Conservation (phyloP, 2,888 invertebrate genomes). For the Clostera curtula region DNA sequence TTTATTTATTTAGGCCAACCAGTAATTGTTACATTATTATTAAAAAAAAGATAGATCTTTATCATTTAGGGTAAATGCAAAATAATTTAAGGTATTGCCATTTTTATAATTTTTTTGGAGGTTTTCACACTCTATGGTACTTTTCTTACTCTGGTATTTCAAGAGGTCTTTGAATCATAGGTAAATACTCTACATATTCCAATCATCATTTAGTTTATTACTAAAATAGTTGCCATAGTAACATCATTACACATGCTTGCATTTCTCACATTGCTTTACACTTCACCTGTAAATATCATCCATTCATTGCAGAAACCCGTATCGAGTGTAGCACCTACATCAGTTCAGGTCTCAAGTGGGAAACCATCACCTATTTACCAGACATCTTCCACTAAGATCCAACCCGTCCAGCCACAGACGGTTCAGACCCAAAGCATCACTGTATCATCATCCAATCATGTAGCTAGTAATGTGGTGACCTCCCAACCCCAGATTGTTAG, state of each 20-base stretch:
- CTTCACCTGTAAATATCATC: slow-evolving; percentile 64
- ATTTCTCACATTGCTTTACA: slow-evolving; percentile 20
- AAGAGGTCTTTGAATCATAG: too few relatives aligned
- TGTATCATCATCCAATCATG: slow-evolving; percentile 50
- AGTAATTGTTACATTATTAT: too few relatives aligned
- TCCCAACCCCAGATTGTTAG: slow-evolving; percentile 71
- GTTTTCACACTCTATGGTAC: too few relatives aligned
- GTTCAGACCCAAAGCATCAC: slow-evolving; percentile 68
- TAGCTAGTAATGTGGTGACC: slow-evolving; percentile 60
- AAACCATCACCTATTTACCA: slow-evolving; percentile 86
- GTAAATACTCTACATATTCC: too few relatives aligned
- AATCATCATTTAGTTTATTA: too few relatives aligned
- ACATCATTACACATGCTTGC: too few relatives aligned
- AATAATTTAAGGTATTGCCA: too few relatives aligned
- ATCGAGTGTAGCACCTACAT: slow-evolving; percentile 89
- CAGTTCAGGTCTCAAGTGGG: slow-evolving; percentile 78
- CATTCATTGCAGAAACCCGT: slow-evolving; percentile 85
- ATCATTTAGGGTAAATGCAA: too few relatives aligned
- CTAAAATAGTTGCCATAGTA: slow-evolving; percentile 1
- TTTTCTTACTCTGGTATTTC: too few relatives aligned
- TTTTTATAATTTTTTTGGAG: too few relatives aligned
- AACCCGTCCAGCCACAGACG: slow-evolving; percentile 86
- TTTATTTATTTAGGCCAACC: too few relatives aligned
- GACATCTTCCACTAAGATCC: slow-evolving; percentile 86
- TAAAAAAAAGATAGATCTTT: too few relatives aligned